These are phyloP conservation scores for Parazoanthus atlanticus DNA, from an alignment of 92 coral and sea anemone genomes.

Conservation along the genomic window DNA sequence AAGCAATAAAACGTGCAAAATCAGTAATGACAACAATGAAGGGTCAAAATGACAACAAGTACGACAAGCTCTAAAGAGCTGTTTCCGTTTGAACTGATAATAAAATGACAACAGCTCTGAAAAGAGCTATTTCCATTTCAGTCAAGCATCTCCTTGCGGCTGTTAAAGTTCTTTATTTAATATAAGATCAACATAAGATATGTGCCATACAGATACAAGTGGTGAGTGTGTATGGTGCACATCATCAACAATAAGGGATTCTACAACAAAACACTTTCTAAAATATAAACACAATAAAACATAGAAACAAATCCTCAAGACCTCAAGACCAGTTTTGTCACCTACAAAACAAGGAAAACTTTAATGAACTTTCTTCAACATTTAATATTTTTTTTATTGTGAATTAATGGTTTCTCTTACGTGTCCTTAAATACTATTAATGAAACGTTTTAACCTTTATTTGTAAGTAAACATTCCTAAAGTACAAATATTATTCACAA, in stretches of 20 bases:
- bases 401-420: background rate
- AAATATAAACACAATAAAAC: background rate
- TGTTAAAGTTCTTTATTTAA: background rate
- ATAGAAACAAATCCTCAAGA: no score
- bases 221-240: background rate
- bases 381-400: background rate
- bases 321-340: background rate
- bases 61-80: constrained; percentile 18
- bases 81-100: background rate
- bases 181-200: background rate
- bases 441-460: background rate
- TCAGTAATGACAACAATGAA: background rate
- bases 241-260: background rate
- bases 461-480: background rate
- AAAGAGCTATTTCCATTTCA: constrained; percentile 8
- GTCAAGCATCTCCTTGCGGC: background rate
- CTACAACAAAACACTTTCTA: background rate
- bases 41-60: background rate
- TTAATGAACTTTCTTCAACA: background rate
- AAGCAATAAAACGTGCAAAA: background rate
- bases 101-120: background rate
- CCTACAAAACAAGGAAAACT: background rate
- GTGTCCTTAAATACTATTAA: background rate
- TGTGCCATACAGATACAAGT: background rate
- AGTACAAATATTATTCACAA: no score